Conservation (phyloP, 2,797 vertebrate genomes). For the Lophotriccus pileatus region DNA sequence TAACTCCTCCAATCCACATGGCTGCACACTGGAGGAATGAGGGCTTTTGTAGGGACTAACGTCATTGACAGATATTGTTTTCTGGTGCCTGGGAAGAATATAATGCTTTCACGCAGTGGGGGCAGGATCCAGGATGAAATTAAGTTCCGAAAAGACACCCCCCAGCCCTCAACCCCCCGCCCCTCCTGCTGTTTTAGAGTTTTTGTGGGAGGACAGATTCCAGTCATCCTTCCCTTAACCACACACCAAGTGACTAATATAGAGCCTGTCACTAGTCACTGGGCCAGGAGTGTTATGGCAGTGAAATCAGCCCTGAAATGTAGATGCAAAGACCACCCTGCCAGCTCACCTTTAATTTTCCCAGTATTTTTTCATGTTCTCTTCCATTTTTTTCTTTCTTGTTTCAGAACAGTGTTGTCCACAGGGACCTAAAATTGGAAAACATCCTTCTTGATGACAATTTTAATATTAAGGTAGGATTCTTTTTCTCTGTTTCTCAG, state of each 20-base stretch:
- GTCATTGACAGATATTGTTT: constrained; percentile 59
- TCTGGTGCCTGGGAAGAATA: constrained; percentile 58
- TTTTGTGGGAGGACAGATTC: constrained; percentile 78
- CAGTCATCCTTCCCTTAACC: constrained; percentile 79
- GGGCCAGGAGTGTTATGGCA: constrained; percentile 56
- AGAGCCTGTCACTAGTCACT: constrained; percentile 63
- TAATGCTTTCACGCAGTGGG: constrained; percentile 60
- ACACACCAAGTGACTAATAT: constrained; percentile 78
- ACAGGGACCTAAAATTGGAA: constrained; percentile 99
- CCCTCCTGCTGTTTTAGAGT: constrained; percentile 65
- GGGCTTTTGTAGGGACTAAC: constrained; percentile 45
- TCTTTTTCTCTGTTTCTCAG: constrained; percentile 3
- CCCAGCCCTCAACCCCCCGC: constrained; percentile 11
- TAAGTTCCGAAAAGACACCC: constrained; percentile 60
- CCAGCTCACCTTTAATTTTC: constrained; percentile 50
- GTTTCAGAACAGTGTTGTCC: constrained; percentile 95
- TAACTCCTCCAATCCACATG: background rate
- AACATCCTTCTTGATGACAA: constrained; percentile 99
- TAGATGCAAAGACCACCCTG: constrained; percentile 68
- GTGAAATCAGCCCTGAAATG: constrained; percentile 52
- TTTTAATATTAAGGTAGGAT: constrained; percentile 97
- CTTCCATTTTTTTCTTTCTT: background rate
- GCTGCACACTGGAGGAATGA: constrained; percentile 22
- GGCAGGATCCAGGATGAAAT: constrained; percentile 57
- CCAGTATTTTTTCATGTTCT: background rate